Evolutionary conservation across 2,888 invertebrate genomes (phyloP), one percentile per base, ranked within the genome.

Genomic region (Chironomus riparius): DNA sequence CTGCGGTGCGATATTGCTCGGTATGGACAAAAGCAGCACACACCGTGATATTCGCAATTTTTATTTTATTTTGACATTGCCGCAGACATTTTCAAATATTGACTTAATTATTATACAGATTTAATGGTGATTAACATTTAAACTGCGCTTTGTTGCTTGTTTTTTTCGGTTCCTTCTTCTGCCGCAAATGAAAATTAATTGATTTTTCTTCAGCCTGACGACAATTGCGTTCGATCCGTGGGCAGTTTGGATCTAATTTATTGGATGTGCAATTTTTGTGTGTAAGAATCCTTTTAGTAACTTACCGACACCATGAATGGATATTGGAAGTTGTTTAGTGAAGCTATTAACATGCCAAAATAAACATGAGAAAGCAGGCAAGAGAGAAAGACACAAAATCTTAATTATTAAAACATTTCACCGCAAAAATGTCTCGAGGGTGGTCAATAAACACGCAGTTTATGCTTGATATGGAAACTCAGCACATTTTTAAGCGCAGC

Each of bases 41-140:
- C 15, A 18, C 56, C 18, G 56, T 50, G 38, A 38, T 38, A 10
- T 38, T 38, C 10, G 38, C 56, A 7, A 18, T 56, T 15, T 50
- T 56, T 56, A 6, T 56, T 7, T 56, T n/a, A n/a, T n/a, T 50
- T 50, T 18, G 56, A 18, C 56, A 18, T 15, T 7, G 18, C 15
- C 56, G 38, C 38, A 2, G 38, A 38, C 2, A 47, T 47, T 21
- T 47, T 50, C 22, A 70, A 70, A 70, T n/a, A 50, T 50, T 50
- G 18, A 48, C 10, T 70, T 70, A 70, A 72, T 72, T 72, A 50
- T 72, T 28, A 13, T 22, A 47, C 72, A 62, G 61, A 72, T 61
- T 72, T 72, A 18, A 72, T 62, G 72, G 72, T 72, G 72, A 61
- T 61, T 70, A 70, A 72, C 50, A 38, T 61, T 72, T 62, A 72